Base-by-base conservation (phyloP, 2,888 invertebrate genomes). In the Drosophila ustulata region DNA sequence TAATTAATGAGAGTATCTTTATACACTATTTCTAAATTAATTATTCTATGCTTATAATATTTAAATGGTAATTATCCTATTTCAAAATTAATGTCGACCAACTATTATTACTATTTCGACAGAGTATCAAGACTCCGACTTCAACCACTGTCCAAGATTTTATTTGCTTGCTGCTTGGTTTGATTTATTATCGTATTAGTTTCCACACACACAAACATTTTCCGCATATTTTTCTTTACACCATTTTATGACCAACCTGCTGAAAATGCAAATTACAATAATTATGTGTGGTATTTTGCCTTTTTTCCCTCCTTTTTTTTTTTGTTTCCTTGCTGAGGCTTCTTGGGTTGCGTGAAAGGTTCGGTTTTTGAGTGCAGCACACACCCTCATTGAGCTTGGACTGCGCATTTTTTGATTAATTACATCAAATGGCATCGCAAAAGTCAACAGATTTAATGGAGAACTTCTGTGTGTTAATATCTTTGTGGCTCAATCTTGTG, bases 191-290 rank as follows among this genome's bases (percentile, higher is more conserved):
- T 67, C 74, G 69, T 71, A 75, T 79, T 79, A 70, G 75, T 78
- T 82, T 85, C 62, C 51, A 82, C 73, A 66, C 80, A 73, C 57
- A 75, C 37, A 37, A 4, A n/a, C 59, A 71, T 77, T 84, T 73
- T 71, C 59, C 74, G 66, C 80, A 78, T 78, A 53, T 41, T 58
- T 56, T 56, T 45, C 57, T 57, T 61, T 51, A 71, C 52, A 57
- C 52, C 50, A 41, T 63, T 75, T 72, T 58, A 57, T 57, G 74
- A 56, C 43, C 66, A 66, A 51, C 59, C 74, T 66, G 71, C 50
- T 71, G 71, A 67, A 85, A 83, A 83, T 83, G 83, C 81, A 83
- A 83, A 83, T 83, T 83, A 83, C 68, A 72, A 79, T 83, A 83
- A 83, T 83, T 83, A 83, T 86, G 81, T 75, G 66, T 71, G 53